Base-by-base conservation (phyloP, 2,888 invertebrate species). In the Iselma pallidipennis region DNA sequence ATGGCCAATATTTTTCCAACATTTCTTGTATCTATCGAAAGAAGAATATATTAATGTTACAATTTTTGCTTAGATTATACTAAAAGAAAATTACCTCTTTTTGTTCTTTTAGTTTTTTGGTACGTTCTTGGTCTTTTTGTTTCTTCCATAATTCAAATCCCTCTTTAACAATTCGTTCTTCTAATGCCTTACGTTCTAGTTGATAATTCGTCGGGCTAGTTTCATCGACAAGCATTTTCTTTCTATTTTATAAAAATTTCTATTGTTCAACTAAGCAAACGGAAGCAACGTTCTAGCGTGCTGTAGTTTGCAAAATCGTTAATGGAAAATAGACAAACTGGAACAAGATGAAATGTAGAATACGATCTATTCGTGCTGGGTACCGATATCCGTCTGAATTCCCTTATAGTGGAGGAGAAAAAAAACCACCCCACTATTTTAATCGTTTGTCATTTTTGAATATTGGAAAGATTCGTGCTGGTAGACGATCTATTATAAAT, bases 1-100 rank as follows among this genome's bases (percentile, higher is more conserved):
- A 93, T 6, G 93, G 92, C 81, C 89, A 89, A 77, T 91, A 91
- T 67, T 86, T 87, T 62, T 88, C 85, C 81, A 90, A 85, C 82
- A 91, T 87, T 73, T 87, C 86, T 58, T 87, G 87, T 66, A 88
- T 82, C 89, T 89, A n/a, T n/a, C n/a, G 76, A 28, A 70, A 49
- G 49, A 49, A 29, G 55, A 49, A 26, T 37, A 21, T 16, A n/a
- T 55, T 55, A 31, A 31, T 16, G 49, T 55, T 16, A 12, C 12
- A 33, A 28, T 48, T 42, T 48, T 12, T 23, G 29, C 21, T 5
- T 7, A 50, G 42, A 52, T 28, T 23, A 37, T 37, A 37, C n/a
- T 10, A 29, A 28, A 52, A n/a, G n/a, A n/a, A 49, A 58, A 63
- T 58, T 69, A 80, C 80, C 75, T 80, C 76, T 66, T 71, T 73